Conservation (phyloP, 2,113 vertebrate genomes). For the Eidolon helvum region DNA sequence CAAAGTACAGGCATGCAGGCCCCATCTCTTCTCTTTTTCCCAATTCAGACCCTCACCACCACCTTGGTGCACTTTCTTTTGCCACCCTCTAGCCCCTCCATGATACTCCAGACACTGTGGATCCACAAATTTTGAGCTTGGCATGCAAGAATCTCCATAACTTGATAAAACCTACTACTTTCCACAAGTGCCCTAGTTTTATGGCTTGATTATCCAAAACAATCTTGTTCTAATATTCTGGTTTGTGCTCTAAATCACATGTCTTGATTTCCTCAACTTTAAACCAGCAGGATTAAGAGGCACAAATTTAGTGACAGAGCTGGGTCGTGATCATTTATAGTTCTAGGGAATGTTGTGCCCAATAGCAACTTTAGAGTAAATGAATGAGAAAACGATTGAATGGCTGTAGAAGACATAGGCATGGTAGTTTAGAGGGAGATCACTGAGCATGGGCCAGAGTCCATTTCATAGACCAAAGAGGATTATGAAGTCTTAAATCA, state of each 20-base stretch:
- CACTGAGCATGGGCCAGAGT: neutral
- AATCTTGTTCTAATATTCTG: neutral
- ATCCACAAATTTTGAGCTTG: neutral
- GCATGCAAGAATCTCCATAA: neutral
- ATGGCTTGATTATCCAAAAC: neutral
- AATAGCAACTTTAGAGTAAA: neutral
- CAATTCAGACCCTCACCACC: neutral
- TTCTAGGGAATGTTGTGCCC: neutral
- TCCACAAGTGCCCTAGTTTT: neutral
- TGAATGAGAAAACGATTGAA: neutral
- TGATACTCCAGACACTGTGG: too few species aligned
- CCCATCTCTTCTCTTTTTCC: neutral
- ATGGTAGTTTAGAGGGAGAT: neutral
- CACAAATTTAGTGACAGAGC: neutral
- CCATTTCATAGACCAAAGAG: neutral
- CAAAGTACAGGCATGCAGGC: neutral
- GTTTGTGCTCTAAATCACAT: neutral
- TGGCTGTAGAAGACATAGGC: neutral
- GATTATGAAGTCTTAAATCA: neutral
- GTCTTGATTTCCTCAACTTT: conserved; percentile 1
- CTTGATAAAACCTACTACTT: neutral
- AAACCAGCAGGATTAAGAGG: neutral
- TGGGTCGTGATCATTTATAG: neutral
- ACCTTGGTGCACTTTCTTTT: neutral
- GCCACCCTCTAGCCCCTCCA: neutral